Base-by-base conservation (phyloP, 1,140 invertebrate genomes). In the Euwallacea fornicatus region DNA sequence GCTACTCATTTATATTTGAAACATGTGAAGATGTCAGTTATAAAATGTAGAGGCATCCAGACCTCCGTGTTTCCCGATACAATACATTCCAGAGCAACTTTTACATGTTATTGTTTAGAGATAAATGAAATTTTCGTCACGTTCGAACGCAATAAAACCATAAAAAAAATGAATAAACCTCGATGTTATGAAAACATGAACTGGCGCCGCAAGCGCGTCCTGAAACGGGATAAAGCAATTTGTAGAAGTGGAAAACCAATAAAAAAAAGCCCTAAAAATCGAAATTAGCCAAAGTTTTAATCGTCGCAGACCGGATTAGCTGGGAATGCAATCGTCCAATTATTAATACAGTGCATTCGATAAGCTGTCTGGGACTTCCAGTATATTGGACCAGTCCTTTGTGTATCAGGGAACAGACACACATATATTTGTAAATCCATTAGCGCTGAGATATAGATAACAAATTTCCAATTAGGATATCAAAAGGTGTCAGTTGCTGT, bases 391-490 rank as follows among this genome's bases (percentile, higher is more conserved):
- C 13, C 46, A 50, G 46, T 50, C 46, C 13, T 50, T 50, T 50
- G 46, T 50, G 21, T 33, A 33, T 33, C 21, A 33, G 21, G 21
- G 21, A 33, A 33, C 21, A 33, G 21, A 50, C 46, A 50, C 46
- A 50, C 46, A 50, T 50, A 50, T 50, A 50, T 50, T 50, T 50
- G 46, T 50, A 13, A 11, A 11, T 50, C 46, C 46, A 50, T 50
- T 50, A 50, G 46, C 9, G 13, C 21, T 33, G 46, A 50, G 46
- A 10, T 10, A 11, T 50, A 50, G 46, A 50, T 50, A 50, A 50
- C 46, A 13, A 11, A 50, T 56, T 56, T 56, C 16, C 54, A 60
- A 60, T 60, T 60, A 42, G 8, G 10, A 60, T 42, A 60, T 60
- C 58, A 60, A 33, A 60, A 60, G 9, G 41, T 60, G 41, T 42